Evolutionary conservation across 2,113 vertebrate genomes (phyloP).

Genomic region (Proterorhinus semilunaris): DNA sequence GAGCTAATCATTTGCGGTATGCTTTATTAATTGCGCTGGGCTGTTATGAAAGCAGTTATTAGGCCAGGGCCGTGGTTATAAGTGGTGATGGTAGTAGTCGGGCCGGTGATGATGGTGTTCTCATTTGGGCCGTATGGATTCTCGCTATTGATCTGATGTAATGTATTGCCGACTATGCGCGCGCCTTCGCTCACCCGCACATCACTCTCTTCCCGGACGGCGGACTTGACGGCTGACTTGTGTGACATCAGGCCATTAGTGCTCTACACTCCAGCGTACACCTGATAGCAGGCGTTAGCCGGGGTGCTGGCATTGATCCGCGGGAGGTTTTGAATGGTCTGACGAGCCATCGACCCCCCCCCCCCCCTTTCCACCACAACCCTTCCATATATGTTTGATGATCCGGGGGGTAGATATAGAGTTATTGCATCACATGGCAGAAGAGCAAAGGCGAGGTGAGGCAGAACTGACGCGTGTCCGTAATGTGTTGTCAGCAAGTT

Average conservation of each 20-base stretch:
- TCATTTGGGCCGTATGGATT: conserved; percentile 40
- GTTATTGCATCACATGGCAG: neutral
- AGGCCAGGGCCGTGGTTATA: conserved; percentile 48
- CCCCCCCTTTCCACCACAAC: neutral
- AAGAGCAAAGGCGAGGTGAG: neutral
- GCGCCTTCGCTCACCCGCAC: conserved; percentile 26
- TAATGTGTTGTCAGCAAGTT: conserved; percentile 4
- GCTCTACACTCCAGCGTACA: neutral
- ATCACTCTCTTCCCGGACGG: conserved; percentile 25
- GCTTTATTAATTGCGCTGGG: conserved; percentile 67
- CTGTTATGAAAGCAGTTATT: conserved; percentile 67
- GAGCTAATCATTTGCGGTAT: conserved; percentile 70
- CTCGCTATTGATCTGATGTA: conserved; percentile 52
- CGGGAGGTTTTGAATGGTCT: neutral
- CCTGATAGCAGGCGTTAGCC: neutral
- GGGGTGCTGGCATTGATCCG: neutral
- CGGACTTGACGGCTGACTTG: conserved; percentile 16
- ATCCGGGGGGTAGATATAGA: neutral
- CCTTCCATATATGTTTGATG: neutral
- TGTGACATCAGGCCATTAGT: neutral
- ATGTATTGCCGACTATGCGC: conserved; percentile 25
- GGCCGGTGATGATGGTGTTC: conserved; percentile 19
- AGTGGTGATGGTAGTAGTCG: conserved; percentile 17
- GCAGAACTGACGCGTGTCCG: neutral
- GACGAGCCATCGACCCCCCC: neutral